Evolutionary conservation across 2,113 vertebrate genomes (phyloP).

Genomic region (Chrysemys picta): DNA sequence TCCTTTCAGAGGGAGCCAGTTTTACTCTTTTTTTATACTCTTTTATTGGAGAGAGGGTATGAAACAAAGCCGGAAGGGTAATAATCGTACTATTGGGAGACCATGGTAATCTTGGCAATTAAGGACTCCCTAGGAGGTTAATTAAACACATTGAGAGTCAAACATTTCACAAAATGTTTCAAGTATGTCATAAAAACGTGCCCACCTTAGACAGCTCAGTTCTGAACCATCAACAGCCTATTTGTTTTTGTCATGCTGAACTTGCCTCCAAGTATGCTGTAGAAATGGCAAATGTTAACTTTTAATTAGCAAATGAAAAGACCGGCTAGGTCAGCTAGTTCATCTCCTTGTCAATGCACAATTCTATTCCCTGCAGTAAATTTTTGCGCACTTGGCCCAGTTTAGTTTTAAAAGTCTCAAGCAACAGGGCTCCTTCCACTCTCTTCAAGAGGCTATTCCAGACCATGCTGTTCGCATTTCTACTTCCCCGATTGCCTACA

Average conservation of each 20-base stretch:
- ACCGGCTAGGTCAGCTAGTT: rapidly evolving
- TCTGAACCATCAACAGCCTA: background rate
- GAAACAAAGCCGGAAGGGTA: constrained; percentile 64
- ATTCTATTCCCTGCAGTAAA: rapidly evolving
- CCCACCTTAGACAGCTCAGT: background rate
- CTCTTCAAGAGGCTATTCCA: background rate
- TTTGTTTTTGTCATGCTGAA: background rate
- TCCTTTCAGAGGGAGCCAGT: constrained; percentile 62
- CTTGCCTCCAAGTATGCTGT: background rate
- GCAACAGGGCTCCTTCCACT: rapidly evolving
- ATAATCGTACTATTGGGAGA: constrained; percentile 36
- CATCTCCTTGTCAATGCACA: rapidly evolving
- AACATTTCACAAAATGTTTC: constrained; percentile 14
- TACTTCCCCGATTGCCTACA: rapidly evolving
- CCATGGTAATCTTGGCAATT: constrained; percentile 49
- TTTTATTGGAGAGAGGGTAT: constrained; percentile 18
- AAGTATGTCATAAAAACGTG: background rate
- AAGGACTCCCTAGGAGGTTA: constrained; percentile 65
- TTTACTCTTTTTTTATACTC: constrained; percentile 42
- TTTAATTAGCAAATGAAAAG: background rate
- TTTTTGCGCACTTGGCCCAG: background rate
- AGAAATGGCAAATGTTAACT: rapidly evolving
- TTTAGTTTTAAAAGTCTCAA: background rate
- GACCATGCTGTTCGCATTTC: rapidly evolving
- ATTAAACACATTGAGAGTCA: constrained; percentile 55